A percentile compares a stretch with the other conserved stretches of the same genome.
Conservation (phyloP, 2,888 invertebrate genomes). For the Marronus borbonicus region DNA sequence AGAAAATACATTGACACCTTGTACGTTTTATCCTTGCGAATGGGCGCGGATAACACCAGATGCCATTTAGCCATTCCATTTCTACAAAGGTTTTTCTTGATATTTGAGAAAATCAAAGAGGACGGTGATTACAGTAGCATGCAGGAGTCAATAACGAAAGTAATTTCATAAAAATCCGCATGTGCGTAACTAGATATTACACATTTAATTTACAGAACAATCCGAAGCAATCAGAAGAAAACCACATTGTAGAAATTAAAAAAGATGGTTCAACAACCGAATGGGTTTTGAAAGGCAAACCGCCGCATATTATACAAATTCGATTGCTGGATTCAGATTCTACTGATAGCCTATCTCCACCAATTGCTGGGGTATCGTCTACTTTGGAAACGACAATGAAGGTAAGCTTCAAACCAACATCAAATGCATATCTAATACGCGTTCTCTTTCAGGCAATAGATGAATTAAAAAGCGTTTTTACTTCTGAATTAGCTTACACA, state of each 20-base stretch:
- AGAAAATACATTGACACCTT: conserved; percentile 88
- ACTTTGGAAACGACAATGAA: conserved; percentile 55
- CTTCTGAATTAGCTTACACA: conserved; percentile 86
- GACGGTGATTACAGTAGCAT: conserved; percentile 43
- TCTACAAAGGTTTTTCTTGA: conserved; percentile 83
- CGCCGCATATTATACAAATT: conserved; percentile 69
- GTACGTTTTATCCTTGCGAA: conserved; percentile 83
- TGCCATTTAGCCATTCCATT: conserved; percentile 82
- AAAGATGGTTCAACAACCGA: conserved; percentile 76
- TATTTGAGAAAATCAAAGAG: conserved; percentile 79
- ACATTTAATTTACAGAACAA: conserved; percentile 56
- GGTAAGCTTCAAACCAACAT: not conserved
- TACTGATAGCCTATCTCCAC: conserved; percentile 77
- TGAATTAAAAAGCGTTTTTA: conserved; percentile 88
- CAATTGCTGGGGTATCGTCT: conserved; percentile 62
- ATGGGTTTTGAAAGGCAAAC: conserved; percentile 75
- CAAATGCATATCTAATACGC: not conserved
- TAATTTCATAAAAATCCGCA: conserved; percentile 12
- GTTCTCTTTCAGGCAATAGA: conserved; percentile 76
- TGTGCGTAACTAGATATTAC: not conserved
- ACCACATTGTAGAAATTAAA: conserved; percentile 74
- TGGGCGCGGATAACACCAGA: conserved; percentile 85
- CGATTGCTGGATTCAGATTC: conserved; percentile 71
- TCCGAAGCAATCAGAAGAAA: conserved; percentile 59
- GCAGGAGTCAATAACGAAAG: conserved; percentile 36